Conservation (phyloP, 2,797 vertebrate species). For the Babyrousa celebensis region DNA sequence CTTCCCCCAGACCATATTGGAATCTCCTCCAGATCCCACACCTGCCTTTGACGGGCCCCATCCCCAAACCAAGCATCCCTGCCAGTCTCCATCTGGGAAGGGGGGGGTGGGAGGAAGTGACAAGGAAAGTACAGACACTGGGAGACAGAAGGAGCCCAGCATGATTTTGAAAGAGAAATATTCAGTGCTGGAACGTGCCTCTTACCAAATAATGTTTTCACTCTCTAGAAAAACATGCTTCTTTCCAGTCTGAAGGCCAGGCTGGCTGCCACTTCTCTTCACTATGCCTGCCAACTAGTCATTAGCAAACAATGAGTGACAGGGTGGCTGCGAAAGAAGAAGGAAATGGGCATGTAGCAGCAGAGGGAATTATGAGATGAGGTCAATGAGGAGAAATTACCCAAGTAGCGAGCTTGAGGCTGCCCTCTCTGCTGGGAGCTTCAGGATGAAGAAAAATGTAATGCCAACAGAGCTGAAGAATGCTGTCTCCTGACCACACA, state of each 20-base stretch:
- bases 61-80: constrained; percentile 32
- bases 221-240: constrained; percentile 83
- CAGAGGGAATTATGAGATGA: not conserved
- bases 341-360: not conserved
- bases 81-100: constrained; percentile 79
- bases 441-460: not conserved
- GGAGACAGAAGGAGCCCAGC: constrained; percentile 86
- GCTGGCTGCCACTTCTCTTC: constrained; percentile 78
- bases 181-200: constrained; percentile 80
- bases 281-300: constrained; percentile 78
- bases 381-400: not conserved
- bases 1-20: constrained; percentile 18
- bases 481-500: not conserved
- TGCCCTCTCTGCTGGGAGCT: not conserved
- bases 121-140: constrained; percentile 74
- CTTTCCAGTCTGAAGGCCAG: constrained; percentile 81
- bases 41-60: not conserved
- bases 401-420: not conserved
- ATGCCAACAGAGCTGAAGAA: not conserved
- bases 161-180: constrained; percentile 83
- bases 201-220: constrained; percentile 82
- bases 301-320: constrained; percentile 84
- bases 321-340: not conserved
- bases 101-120: constrained; percentile 68
- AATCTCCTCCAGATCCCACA: constrained; percentile 24